Evolutionary conservation across 2,888 invertebrate species (phyloP).

Genomic region (Alviniconcha strummeri): DNA sequence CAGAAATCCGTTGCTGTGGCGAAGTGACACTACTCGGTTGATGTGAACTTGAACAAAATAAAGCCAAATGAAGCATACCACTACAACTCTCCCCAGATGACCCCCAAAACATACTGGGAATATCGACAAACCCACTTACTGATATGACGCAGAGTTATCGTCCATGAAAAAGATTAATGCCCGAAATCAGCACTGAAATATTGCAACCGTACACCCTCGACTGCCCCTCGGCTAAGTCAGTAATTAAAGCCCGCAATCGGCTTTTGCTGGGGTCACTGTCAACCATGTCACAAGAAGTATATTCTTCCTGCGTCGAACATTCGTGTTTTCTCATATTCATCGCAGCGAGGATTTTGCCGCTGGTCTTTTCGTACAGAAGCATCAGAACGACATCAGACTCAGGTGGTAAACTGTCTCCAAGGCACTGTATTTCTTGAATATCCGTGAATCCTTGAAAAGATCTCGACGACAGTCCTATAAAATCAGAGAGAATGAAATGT

Average conservation of each 20-base stretch:
- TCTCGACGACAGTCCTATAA: constrained; percentile 18
- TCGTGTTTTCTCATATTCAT: not conserved
- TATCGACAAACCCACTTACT: not conserved
- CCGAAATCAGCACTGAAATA: not conserved
- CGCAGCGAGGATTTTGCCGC: not conserved
- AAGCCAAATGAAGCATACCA: too few relatives aligned
- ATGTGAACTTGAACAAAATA: too few relatives aligned
- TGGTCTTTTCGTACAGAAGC: not conserved
- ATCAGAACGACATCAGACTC: not conserved
- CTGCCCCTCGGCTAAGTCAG: not conserved
- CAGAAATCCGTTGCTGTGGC: too few relatives aligned
- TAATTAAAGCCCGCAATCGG: not conserved
- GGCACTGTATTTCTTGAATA: constrained; percentile 20
- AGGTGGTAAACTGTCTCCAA: constrained; percentile 1
- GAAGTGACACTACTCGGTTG: too few relatives aligned
- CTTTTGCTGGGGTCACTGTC: not conserved
- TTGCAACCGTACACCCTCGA: constrained; percentile 9
- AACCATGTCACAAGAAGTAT: not conserved
- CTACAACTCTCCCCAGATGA: too few relatives aligned
- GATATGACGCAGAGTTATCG: not conserved
- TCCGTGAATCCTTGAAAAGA: not conserved
- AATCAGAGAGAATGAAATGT: not conserved
- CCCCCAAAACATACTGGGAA: too few relatives aligned
- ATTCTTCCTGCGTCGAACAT: not conserved
- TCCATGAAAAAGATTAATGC: not conserved